phyloP scores from a whole-genome alignment of 2,797 vertebrate species.

The Otolemur crassicaudatus region DNA sequence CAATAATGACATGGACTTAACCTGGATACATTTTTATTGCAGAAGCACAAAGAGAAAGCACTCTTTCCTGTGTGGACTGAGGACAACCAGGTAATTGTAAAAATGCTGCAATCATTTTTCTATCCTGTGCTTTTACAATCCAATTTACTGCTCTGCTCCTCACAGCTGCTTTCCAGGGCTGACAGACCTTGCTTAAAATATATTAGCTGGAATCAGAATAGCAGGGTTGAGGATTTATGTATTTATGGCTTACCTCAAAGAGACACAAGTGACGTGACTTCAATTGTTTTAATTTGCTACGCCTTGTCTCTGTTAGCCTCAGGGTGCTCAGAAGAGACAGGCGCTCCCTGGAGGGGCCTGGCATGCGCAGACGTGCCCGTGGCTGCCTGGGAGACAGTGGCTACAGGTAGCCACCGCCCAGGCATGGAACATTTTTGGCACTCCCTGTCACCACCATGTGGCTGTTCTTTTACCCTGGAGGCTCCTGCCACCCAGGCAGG shows the following conservation, averaged over 20 bases:
- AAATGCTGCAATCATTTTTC: constrained; percentile 68
- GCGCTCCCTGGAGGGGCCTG: neutral
- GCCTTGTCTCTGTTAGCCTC: neutral
- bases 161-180: constrained; percentile 62
- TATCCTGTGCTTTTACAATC: constrained; percentile 61
- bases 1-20: constrained; percentile 2
- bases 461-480: neutral
- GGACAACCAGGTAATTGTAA: constrained; percentile 70
- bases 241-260: constrained; percentile 19
- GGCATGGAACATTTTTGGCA: neutral
- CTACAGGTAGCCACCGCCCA: neutral
- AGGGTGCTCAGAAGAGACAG: neutral
- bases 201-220: constrained; percentile 7
- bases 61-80: neutral
- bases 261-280: constrained; percentile 27
- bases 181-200: neutral
- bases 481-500: neutral
- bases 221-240: constrained; percentile 33
- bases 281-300: constrained; percentile 29
- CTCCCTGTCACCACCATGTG: neutral
- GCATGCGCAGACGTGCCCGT: fast-evolving
- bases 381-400: neutral
- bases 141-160: constrained; percentile 67
- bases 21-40: neutral
- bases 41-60: constrained; percentile 42